Evolutionary conservation across 2,113 vertebrate genomes (phyloP), one percentile per base, ranked within the genome.

Genomic region (Lepus timidus): DNA sequence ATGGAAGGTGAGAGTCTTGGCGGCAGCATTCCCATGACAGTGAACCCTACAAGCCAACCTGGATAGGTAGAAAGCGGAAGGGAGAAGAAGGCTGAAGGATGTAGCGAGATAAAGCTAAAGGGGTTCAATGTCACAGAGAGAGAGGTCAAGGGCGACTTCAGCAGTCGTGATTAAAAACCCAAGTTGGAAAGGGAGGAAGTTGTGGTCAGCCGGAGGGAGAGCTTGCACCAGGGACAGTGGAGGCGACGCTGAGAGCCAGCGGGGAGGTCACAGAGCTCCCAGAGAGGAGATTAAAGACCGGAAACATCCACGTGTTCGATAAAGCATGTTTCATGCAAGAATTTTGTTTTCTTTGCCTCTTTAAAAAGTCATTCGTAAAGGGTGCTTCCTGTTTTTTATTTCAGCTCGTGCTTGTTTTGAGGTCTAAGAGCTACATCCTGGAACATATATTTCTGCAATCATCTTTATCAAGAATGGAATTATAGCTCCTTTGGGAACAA

Each of bases 381-480:
- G 64, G 64, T 65, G 58, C 78, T 75, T 96, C 82, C 82, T 96
- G 82, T 90, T 93, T 44, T 96, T 89, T 85, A 75, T 91, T 93
- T 93, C 62, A 64, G 94, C 58, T 29, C 55, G 52, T 67, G 90
- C 75, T 94, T 93, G 76, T 92, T 96, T 94, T 83, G 65, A 89
- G 71, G n/a, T 36, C 87, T 71, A 27, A 64, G 96, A 83, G 17
- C 81, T 64, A 55, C 55, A 81, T 95, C 88, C 67, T 39, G 16
- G 73, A 88, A 92, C 71, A 87, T 67, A 70, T 86, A 84, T 84
- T 84, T 93, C 58, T 73, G 31, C 2, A 27, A 17, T 85, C 93
- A 87, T 95, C 73, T 88, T 90, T 82, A 95, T 93, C 82, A 92
- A 95, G 88, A 88, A 74, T 64, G 52, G 90, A 96, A 92, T 95